Evolutionary conservation across 2,797 vertebrate genomes (phyloP).

Genomic region (Eulemur coronatus): DNA sequence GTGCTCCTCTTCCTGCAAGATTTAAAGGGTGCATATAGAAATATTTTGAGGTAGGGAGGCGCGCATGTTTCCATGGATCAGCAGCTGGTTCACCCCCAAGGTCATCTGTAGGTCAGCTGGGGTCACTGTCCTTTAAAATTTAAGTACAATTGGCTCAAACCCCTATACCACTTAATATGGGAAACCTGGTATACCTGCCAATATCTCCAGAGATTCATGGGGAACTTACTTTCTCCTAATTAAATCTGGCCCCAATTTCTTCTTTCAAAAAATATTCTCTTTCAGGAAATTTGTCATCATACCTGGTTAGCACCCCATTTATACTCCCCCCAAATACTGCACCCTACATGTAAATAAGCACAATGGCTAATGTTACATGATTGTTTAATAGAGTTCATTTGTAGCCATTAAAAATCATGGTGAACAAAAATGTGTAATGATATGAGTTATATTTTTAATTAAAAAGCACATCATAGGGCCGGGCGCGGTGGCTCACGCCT

Average conservation of each 20-base stretch:
- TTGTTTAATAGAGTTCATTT: neutral
- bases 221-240: neutral
- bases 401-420: slow-evolving; percentile 22
- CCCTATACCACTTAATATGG: neutral
- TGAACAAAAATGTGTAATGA: neutral
- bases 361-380: neutral
- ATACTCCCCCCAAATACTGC: neutral
- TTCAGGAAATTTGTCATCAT: neutral
- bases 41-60: neutral
- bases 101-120: neutral
- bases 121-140: neutral
- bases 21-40: neutral
- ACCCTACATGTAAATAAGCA: neutral
- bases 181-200: neutral
- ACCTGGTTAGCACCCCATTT: neutral
- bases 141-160: neutral
- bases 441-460: neutral
- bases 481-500: too few relatives aligned
- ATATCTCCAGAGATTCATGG: neutral
- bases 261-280: neutral
- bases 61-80: neutral
- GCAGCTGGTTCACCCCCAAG: neutral
- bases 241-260: neutral
- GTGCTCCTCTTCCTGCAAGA: neutral
- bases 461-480: neutral